Conservation (phyloP, 2,113 vertebrate genomes). For the Atractosteus spatula region DNA sequence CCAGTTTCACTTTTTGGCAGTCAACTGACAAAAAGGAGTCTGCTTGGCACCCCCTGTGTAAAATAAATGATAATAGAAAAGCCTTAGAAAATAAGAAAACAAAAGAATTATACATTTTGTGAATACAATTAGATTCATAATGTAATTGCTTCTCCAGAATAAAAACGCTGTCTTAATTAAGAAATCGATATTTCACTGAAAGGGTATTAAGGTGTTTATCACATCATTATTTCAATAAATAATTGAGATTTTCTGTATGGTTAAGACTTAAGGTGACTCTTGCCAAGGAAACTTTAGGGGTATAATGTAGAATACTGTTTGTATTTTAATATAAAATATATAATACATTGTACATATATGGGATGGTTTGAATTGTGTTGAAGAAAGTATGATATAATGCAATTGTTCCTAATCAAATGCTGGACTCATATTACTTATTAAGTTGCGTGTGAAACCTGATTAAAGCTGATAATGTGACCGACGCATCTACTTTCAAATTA, state of each 20-base stretch:
- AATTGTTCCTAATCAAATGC: too few species aligned
- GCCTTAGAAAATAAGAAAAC: slow-evolving; percentile 43
- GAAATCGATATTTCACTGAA: slow-evolving; percentile 70
- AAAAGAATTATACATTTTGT: slow-evolving; percentile 49
- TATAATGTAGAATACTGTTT: slow-evolving; percentile 7
- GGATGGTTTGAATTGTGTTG: too few species aligned
- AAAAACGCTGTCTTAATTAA: slow-evolving; percentile 65
- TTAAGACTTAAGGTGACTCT: slow-evolving; percentile 47
- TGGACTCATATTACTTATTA: too few species aligned
- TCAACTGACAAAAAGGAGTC: slow-evolving; percentile 31
- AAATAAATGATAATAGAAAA: background rate
- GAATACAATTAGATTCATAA: slow-evolving; percentile 70
- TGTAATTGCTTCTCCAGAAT: slow-evolving; percentile 67
- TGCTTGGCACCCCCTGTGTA: background rate
- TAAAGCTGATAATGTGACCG: background rate
- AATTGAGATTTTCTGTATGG: slow-evolving; percentile 57
- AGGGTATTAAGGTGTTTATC: slow-evolving; percentile 62
- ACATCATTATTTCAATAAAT: slow-evolving; percentile 42
- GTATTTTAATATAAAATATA: too few species aligned
- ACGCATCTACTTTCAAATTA: background rate
- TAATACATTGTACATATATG: too few species aligned
- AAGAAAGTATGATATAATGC: too few species aligned
- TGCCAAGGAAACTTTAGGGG: slow-evolving; percentile 15
- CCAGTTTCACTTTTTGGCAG: slow-evolving; percentile 32
- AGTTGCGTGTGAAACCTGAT: too few species aligned